Evolutionary conservation across 2,113 vertebrate genomes (phyloP), one percentile per base, ranked within the genome.

Genomic region (Cyphomyrus discorhynchus): DNA sequence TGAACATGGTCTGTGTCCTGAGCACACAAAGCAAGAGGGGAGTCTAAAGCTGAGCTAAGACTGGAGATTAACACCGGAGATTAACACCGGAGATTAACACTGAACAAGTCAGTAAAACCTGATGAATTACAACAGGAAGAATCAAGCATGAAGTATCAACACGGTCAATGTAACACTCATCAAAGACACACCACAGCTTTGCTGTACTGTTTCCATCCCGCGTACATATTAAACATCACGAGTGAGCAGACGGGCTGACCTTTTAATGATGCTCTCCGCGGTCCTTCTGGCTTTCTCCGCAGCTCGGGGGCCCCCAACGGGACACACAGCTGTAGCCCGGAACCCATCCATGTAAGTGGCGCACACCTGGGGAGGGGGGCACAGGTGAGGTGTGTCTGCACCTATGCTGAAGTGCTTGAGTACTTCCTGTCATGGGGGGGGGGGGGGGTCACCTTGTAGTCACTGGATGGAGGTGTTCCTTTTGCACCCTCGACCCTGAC

Each of bases 301-400:
- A 0, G 96, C 95, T 90, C 95, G 95, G 5, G 96, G 96, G 0
- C 97, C 97, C 62, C 93, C 95, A 4, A 97, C 94, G 0, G 96
- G 95, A 93, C 97, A 98, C 42, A 97, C 96, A 1, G 97, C 97
- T 13, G 96, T 97, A 27, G 97, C 96, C 94, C 96, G 95, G 93
- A 96, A 97, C 0, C 97, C 97, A 86, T 97, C 96, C 91, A 95
- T 92, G 89, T 97, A 98, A 83, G 96, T 97, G 35, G 96, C 96
- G 91, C 96, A 98, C 84, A 98, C 96, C 96, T 98, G 92, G 1
- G 46, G 3, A 42, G 15, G 42, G 1, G 15, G 10, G 46, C 15
- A 50, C 4, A 35, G 56, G 24, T 11, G 21, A 21, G 19, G 2
- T 21, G 24, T 19, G 49, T 24, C 50, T 35, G 86, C 4, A 39